phyloP scores from a whole-genome alignment of 2,113 vertebrate species.

The Pteruthius melanotis region DNA sequence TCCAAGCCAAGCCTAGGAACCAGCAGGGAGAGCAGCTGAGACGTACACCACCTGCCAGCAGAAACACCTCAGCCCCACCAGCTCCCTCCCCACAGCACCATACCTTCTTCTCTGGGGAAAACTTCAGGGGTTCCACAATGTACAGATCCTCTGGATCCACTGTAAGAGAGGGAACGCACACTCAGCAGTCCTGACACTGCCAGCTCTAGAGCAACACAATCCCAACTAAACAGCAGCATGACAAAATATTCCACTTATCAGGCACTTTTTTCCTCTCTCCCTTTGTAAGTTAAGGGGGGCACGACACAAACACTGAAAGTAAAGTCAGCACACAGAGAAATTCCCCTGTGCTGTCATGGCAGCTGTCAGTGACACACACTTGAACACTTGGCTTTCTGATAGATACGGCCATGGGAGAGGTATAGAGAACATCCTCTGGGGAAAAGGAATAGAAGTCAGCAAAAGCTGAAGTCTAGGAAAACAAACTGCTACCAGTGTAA shows the following conservation, averaged over 20 bases:
- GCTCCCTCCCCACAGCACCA: neutral
- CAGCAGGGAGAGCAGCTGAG: neutral
- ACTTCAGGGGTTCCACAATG: constrained; percentile 98
- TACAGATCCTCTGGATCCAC: constrained; percentile 95
- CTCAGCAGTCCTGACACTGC: neutral
- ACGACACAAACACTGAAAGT: neutral
- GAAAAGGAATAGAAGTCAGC: neutral
- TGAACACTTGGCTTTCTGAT: neutral
- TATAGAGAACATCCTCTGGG: neutral
- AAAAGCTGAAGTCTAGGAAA: neutral
- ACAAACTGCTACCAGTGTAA: neutral
- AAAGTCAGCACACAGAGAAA: neutral
- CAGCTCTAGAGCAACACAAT: neutral
- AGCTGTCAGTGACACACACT: neutral
- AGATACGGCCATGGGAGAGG: neutral
- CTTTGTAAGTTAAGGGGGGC: fast-evolving
- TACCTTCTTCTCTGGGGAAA: constrained; percentile 99
- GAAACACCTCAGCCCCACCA: neutral
- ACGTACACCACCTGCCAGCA: neutral
- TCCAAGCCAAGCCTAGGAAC: neutral
- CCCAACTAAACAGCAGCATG: neutral
- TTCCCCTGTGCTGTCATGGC: neutral
- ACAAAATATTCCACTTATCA: neutral
- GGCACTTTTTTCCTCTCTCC: neutral
- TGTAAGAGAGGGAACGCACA: constrained; percentile 68